Conservation (phyloP, 2,113 vertebrate genomes). For the Capra hircus region DNA sequence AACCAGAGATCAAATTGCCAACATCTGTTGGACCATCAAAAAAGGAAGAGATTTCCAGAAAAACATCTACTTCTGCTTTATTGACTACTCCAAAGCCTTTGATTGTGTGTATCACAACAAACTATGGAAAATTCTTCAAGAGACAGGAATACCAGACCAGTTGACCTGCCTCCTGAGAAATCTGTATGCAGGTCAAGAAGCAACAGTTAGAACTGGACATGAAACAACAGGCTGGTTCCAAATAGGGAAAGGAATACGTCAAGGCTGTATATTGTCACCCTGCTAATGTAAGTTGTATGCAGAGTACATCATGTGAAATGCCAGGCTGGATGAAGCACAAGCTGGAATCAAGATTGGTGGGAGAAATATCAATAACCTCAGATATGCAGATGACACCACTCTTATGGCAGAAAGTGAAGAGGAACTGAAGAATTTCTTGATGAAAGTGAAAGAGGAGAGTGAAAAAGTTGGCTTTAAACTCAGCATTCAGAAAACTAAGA, state of each 20-base stretch:
- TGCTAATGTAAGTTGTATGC: background rate
- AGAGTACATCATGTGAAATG: background rate
- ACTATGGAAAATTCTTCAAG: background rate
- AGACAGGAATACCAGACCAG: background rate
- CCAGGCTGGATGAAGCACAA: background rate
- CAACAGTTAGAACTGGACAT: background rate
- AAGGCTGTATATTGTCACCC: background rate
- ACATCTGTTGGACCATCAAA: background rate
- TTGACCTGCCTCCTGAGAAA: background rate
- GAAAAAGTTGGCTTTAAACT: background rate
- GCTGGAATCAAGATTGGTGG: background rate
- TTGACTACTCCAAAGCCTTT: background rate
- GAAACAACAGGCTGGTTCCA: background rate
- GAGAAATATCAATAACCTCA: background rate
- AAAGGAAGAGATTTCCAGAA: background rate
- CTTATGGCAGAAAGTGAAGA: background rate
- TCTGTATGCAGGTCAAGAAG: background rate
- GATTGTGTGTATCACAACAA: background rate
- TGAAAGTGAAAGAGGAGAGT: background rate
- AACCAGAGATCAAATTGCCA: background rate
- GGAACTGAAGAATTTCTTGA: background rate
- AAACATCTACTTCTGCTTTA: background rate
- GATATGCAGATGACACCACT: background rate
- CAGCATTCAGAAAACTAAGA: background rate
- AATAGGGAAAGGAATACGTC: accelerated